These are phyloP conservation scores for Spilarctia lutea DNA, from an alignment of 2,888 invertebrate genomes.

Conservation along the genomic window DNA sequence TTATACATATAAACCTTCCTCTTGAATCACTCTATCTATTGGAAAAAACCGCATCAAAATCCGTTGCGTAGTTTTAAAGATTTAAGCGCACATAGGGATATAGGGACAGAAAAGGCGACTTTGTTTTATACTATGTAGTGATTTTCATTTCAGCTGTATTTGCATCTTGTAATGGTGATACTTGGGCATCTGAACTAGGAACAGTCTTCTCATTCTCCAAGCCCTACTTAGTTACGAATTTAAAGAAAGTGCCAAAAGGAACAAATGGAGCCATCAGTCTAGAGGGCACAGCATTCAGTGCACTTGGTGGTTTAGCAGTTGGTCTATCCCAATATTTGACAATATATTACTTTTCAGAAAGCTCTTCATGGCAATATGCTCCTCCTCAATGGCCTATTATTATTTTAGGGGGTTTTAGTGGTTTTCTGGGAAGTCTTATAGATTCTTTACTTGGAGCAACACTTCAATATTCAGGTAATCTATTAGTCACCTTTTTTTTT, in stretches of 20 bases:
- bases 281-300: constrained; percentile 85
- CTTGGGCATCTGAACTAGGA: constrained; percentile 96
- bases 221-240: constrained; percentile 91
- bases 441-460: constrained; percentile 95
- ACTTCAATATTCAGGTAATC: constrained; percentile 93
- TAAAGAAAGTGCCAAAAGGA: constrained; percentile 92
- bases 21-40: too few relatives aligned
- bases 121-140: background rate
- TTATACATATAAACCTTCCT: too few relatives aligned
- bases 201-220: constrained; percentile 89
- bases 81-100: too few relatives aligned
- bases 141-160: constrained; percentile 86
- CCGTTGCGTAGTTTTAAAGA: too few relatives aligned
- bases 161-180: constrained; percentile 95
- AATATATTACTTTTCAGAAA: constrained; percentile 88
- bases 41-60: too few relatives aligned
- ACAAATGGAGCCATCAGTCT: constrained; percentile 95
- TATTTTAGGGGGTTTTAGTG: constrained; percentile 90
- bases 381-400: constrained; percentile 94
- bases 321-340: constrained; percentile 91
- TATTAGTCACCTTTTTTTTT: background rate
- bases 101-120: too few relatives aligned
- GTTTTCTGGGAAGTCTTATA: constrained; percentile 92
- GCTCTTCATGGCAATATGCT: constrained; percentile 83
- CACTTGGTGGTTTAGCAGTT: constrained; percentile 89